Evolutionary conservation across 1,140 invertebrate genomes (phyloP).

Genomic region (Drosophila sechellia): DNA sequence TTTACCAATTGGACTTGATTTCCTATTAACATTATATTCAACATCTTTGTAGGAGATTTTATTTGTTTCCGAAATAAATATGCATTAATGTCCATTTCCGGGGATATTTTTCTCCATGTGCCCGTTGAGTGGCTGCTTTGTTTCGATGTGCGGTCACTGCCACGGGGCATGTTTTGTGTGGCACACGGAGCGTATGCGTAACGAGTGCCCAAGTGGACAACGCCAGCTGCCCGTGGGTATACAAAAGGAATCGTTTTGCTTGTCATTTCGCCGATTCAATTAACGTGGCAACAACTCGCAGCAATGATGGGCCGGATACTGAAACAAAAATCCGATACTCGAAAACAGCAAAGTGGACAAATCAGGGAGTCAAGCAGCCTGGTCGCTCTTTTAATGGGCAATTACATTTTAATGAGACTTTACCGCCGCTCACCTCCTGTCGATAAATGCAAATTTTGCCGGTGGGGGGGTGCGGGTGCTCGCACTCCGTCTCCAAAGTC

Average conservation of each 20-base stretch:
- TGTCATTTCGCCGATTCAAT: slow-evolving; percentile 73
- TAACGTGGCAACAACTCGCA: slow-evolving; percentile 63
- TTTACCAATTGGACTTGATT: too few species aligned
- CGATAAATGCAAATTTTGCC: slow-evolving; percentile 65
- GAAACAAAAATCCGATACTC: slow-evolving; percentile 26
- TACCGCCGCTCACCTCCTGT: slow-evolving; percentile 13
- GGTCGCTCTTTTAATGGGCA: slow-evolving; percentile 53
- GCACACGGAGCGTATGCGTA: slow-evolving; percentile 71
- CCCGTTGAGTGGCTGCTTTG: slow-evolving; percentile 35
- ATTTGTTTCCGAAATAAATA: background rate
- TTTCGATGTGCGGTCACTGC: slow-evolving; percentile 48
- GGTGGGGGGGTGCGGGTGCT: background rate
- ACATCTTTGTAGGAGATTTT: too few species aligned
- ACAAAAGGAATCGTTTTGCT: slow-evolving; percentile 57
- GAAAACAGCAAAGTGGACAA: slow-evolving; percentile 44
- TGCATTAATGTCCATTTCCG: background rate
- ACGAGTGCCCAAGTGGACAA: slow-evolving; percentile 66
- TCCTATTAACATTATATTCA: too few species aligned
- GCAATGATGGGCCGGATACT: slow-evolving; percentile 17
- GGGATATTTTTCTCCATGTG: slow-evolving; percentile 14
- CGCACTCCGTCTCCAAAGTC: slow-evolving; percentile 14
- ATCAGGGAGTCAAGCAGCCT: slow-evolving; percentile 27
- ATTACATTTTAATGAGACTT: slow-evolving; percentile 71
- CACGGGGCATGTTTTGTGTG: slow-evolving; percentile 64
- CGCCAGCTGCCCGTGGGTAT: slow-evolving; percentile 50